Evolutionary conservation across 1,140 invertebrate species (phyloP).

Genomic region (Amyelois transitella): DNA sequence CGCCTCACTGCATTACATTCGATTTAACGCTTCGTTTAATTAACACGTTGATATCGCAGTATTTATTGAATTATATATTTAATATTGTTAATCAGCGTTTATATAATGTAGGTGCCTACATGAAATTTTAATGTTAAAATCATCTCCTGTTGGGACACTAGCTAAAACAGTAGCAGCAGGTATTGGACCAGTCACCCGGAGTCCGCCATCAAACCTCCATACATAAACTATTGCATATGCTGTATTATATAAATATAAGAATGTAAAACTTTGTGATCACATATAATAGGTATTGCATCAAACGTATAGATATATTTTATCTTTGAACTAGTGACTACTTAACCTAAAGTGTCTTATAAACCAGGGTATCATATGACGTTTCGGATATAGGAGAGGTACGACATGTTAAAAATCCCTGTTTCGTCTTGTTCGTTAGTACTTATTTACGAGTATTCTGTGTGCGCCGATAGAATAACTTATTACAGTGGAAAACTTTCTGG

Average conservation of each 20-base stretch:
- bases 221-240: constrained; percentile 7
- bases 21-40: too few relatives aligned
- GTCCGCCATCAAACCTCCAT: background rate
- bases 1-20: too few relatives aligned
- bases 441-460: constrained; percentile 32
- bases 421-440: constrained; percentile 40
- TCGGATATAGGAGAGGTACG: constrained; percentile 18
- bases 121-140: too few relatives aligned
- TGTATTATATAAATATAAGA: constrained; percentile 11
- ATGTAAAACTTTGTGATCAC: constrained; percentile 16
- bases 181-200: background rate
- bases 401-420: constrained; percentile 55
- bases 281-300: constrained; percentile 15
- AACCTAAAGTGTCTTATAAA: constrained; percentile 14
- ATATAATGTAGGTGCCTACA: too few relatives aligned
- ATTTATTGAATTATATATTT: too few relatives aligned
- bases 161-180: too few relatives aligned
- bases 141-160: too few relatives aligned
- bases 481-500: constrained; percentile 60
- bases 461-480: constrained; percentile 40
- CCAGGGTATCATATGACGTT: constrained; percentile 9
- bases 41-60: too few relatives aligned
- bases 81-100: too few relatives aligned
- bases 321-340: constrained; percentile 6
- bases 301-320: constrained; percentile 11